Evolutionary conservation across 2,797 vertebrate genomes (phyloP).

Genomic region (Tarsius wallacei): DNA sequence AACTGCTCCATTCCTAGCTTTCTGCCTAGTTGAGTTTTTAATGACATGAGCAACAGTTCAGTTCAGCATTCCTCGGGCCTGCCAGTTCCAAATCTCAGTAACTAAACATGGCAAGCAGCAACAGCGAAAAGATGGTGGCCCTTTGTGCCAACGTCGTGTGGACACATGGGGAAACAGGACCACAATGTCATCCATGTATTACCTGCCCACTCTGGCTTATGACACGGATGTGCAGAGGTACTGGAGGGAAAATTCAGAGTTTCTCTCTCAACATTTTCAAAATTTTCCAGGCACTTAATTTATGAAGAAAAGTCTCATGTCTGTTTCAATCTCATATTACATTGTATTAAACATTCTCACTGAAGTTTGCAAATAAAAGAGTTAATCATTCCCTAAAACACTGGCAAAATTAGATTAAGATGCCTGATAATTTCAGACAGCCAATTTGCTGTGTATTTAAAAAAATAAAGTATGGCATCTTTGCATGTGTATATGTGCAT

Average conservation of each 20-base stretch:
- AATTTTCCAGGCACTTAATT: slow-evolving; percentile 8
- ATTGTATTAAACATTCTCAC: slow-evolving; percentile 61
- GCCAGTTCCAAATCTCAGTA: not conserved
- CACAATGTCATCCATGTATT: not conserved
- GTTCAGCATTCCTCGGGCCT: slow-evolving; percentile 84
- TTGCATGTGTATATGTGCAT: not conserved
- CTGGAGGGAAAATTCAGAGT: not conserved
- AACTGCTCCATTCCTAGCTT: slow-evolving; percentile 89
- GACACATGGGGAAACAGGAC: not conserved
- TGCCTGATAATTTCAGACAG: slow-evolving; percentile 75
- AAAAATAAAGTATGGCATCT: slow-evolving; percentile 4
- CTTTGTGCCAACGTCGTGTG: not conserved
- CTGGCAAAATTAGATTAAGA: slow-evolving; percentile 79
- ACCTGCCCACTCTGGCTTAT: not conserved
- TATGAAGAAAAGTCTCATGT: slow-evolving; percentile 28
- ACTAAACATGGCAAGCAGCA: slow-evolving; percentile 64
- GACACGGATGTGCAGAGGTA: not conserved
- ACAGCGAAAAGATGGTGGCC: slow-evolving; percentile 27
- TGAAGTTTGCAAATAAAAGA: slow-evolving; percentile 56
- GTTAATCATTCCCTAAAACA: slow-evolving; percentile 69
- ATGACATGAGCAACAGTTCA: slow-evolving; percentile 89
- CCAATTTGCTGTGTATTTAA: slow-evolving; percentile 72
- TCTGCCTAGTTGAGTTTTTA: slow-evolving; percentile 91
- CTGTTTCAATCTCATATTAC: not conserved
- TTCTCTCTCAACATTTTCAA: slow-evolving; percentile 33